Percentiles rank a stretch among this genome's conserved stretches.
These are phyloP conservation scores for Eolophus roseicapilla DNA, from an alignment of 2,113 vertebrate species.

Conservation along the genomic window DNA sequence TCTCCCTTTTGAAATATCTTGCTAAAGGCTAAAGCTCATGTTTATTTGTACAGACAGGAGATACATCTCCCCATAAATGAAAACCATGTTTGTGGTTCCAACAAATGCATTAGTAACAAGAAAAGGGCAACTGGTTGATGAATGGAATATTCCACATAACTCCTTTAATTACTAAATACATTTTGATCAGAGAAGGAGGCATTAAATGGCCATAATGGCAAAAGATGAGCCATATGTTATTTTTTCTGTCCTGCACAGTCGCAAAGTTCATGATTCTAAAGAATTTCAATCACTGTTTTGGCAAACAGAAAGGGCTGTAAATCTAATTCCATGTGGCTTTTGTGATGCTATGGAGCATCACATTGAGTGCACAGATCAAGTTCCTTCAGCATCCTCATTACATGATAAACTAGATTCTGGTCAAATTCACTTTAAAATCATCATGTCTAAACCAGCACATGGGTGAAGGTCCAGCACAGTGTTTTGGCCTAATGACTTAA, in stretches of 20 bases:
- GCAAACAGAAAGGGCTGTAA: not conserved
- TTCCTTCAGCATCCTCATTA: not conserved
- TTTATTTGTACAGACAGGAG: constrained; percentile 27
- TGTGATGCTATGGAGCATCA: not conserved
- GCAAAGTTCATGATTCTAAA: not conserved
- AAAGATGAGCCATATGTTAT: not conserved
- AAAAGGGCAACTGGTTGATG: constrained; percentile 35
- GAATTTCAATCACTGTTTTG: not conserved
- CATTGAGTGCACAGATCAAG: not conserved
- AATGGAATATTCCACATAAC: not conserved
- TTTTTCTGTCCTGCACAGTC: not conserved
- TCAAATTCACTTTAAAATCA: not conserved
- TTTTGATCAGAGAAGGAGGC: not conserved
- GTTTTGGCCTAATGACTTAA: not conserved
- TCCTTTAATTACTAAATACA: constrained; percentile 42
- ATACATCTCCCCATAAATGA: not conserved
- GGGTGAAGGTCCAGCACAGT: not conserved
- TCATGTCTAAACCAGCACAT: not conserved
- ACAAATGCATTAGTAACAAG: not conserved
- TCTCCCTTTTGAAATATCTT: not conserved
- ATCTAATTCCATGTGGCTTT: not conserved
- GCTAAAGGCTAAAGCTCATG: constrained; percentile 22
- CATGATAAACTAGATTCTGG: not conserved
- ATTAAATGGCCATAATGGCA: not conserved
- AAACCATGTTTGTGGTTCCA: not conserved